Evolutionary conservation across 1,140 invertebrate species (phyloP).

Genomic region (Brachionus paranguensis): DNA sequence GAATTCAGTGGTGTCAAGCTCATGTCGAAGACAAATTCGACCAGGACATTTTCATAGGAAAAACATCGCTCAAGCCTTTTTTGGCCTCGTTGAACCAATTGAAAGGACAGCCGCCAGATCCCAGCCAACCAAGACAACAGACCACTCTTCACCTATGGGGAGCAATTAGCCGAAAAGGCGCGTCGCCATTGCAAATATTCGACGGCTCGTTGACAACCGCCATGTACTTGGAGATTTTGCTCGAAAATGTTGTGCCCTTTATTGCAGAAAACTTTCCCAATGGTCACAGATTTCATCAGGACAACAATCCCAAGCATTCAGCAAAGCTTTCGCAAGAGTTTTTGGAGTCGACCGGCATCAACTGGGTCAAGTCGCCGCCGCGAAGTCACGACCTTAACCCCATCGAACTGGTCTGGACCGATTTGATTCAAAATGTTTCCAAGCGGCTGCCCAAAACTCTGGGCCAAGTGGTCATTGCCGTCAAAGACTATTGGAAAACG

Average conservation of each 20-base stretch:
- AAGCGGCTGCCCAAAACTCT: constrained; percentile 32
- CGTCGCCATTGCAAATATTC: constrained; percentile 34
- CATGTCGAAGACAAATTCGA: constrained; percentile 19
- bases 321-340: constrained; percentile 36
- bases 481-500: constrained; percentile 38
- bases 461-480: constrained; percentile 25
- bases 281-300: constrained; percentile 33
- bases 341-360: constrained; percentile 34
- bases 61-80: constrained; percentile 25
- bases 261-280: constrained; percentile 34
- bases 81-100: constrained; percentile 34
- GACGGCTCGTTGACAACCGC: constrained; percentile 22
- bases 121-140: constrained; percentile 13
- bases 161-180: constrained; percentile 32
- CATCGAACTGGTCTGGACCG: constrained; percentile 32
- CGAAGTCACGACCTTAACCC: constrained; percentile 34
- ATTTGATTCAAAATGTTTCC: constrained; percentile 33
- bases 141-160: constrained; percentile 35
- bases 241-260: constrained; percentile 33
- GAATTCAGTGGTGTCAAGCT: constrained; percentile 35
- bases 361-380: constrained; percentile 28
- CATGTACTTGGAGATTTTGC: constrained; percentile 33
- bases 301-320: constrained; percentile 35
- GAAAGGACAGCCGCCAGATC: constrained; percentile 26
- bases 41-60: constrained; percentile 37